phyloP scores from a whole-genome alignment of 2,113 vertebrate species.

The Centropus bengalensis region DNA sequence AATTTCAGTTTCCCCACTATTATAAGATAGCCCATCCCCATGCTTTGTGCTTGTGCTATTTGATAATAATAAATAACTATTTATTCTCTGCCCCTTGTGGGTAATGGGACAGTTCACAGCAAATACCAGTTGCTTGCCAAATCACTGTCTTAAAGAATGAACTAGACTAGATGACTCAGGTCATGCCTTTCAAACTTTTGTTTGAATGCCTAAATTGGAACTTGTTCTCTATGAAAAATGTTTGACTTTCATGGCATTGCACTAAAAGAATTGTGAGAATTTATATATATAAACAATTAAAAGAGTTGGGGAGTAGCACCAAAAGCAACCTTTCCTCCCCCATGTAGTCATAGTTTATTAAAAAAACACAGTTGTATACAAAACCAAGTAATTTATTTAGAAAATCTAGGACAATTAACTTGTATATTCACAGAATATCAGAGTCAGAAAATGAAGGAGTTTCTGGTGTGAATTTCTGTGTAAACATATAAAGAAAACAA shows the following conservation, averaged over 20 bases:
- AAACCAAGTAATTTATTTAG: conserved; percentile 46
- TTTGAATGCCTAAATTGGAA: not conserved
- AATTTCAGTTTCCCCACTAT: not conserved
- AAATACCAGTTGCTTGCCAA: not conserved
- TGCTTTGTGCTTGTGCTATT: not conserved
- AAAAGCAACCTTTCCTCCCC: not conserved
- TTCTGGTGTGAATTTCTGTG: conserved; percentile 8
- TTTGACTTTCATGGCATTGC: not conserved
- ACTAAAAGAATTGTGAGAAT: not conserved
- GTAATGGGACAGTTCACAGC: not conserved
- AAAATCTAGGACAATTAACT: conserved; percentile 15
- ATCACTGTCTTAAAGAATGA: not conserved
- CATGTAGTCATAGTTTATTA: not conserved
- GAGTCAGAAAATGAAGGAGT: not conserved
- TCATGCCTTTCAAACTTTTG: not conserved
- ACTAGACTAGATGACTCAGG: not conserved
- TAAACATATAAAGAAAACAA: conserved; percentile 31
- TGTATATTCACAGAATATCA: not conserved
- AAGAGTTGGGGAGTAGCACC: not conserved
- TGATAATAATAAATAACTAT: not conserved
- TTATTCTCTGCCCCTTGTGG: not conserved
- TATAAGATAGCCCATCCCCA: not conserved
- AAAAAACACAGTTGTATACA: not conserved
- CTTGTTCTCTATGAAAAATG: not conserved
- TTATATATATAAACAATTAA: not conserved